Evolutionary conservation across 2,888 invertebrate genomes (phyloP).

Genomic region (Sphinx pinastri): DNA sequence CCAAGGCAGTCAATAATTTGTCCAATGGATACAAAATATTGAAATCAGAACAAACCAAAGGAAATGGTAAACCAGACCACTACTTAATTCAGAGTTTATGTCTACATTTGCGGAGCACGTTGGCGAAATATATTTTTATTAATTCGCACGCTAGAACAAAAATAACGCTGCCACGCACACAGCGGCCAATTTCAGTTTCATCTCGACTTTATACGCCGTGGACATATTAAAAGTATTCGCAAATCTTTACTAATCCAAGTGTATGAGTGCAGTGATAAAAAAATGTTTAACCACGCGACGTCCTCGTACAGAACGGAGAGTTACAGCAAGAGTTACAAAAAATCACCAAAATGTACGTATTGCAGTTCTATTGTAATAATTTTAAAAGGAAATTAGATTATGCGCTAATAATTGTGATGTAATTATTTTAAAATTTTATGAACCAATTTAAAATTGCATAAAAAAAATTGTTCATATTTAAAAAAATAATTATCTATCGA

Average conservation of each 20-base stretch:
- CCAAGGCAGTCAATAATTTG: too few species aligned
- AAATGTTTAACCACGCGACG: conserved; percentile 64
- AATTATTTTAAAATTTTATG: too few species aligned
- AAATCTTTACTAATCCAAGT: conserved; percentile 7
- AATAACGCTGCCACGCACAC: conserved; percentile 69
- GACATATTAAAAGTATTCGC: conserved; percentile 25
- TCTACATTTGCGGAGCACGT: conserved; percentile 31
- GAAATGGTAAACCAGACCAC: background rate
- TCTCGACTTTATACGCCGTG: conserved; percentile 42
- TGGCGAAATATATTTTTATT: conserved; percentile 65
- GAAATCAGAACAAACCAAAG: background rate
- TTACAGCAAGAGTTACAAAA: conserved; percentile 49
- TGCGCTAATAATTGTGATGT: too few species aligned
- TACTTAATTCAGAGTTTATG: conserved; percentile 17
- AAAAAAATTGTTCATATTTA: too few species aligned
- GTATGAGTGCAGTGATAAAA: conserved; percentile 18
- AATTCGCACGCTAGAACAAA: conserved; percentile 70
- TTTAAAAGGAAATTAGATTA: background rate
- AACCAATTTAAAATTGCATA: too few species aligned
- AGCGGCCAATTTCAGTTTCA: conserved; percentile 61
- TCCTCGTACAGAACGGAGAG: conserved; percentile 32
- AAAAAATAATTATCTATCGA: too few species aligned
- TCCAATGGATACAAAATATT: too few species aligned
- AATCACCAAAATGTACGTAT: conserved; percentile 54
- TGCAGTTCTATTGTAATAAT: conserved; percentile 28